Base-by-base conservation (phyloP, 1,140 invertebrate genomes). In the Drosophila persimilis region DNA sequence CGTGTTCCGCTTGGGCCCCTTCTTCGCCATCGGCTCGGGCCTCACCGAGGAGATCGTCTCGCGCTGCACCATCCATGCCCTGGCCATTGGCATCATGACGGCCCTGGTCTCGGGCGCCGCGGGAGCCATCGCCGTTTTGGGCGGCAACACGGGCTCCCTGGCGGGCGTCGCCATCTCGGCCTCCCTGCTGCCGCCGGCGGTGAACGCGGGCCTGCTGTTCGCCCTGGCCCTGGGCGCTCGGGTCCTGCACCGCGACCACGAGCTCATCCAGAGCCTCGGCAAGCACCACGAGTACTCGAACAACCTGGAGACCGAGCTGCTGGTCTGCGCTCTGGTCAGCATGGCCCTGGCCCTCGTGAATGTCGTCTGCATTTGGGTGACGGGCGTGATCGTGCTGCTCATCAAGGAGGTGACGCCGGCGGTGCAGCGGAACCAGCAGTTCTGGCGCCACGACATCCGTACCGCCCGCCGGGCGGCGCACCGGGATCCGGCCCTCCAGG, bases 91-190 rank as follows among this genome's bases (percentile, higher is more conserved):
- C 11, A 91, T 94, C 2, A 83, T 95, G 51, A 93, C 95, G 8
- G 95, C 95, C 0, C 39, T 96, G 3, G 92, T 95, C 0, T 95
- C 95, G 6, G 95, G 95, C 2, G 94, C 94, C 0, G 95, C 95
- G 2, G 95, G 96, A 0, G 95, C 95, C 1, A 91, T 96, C 13
- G 95, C 80, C 2, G 93, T 96, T 3, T 90, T 96, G 6, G 94
- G 95, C 17, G 93, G 93, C 22, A 95, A 96, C 88, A 93, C 94
- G 1, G 94, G 94, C 1, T 96, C 95, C 2, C 88, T 96, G 26
- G 95, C 96, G 11, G 95, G 96, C 41, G 96, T 96, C 7, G 95
- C 95, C 5, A 96, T 96, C 52, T 96, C 95, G 1, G 95, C 95
- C 0, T 96, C 95, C 0, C 90, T 96, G 6, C 92, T 96, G 43